phyloP scores from a whole-genome alignment of 2,888 invertebrate species.

The Bursaphelenchus okinawaensis region DNA sequence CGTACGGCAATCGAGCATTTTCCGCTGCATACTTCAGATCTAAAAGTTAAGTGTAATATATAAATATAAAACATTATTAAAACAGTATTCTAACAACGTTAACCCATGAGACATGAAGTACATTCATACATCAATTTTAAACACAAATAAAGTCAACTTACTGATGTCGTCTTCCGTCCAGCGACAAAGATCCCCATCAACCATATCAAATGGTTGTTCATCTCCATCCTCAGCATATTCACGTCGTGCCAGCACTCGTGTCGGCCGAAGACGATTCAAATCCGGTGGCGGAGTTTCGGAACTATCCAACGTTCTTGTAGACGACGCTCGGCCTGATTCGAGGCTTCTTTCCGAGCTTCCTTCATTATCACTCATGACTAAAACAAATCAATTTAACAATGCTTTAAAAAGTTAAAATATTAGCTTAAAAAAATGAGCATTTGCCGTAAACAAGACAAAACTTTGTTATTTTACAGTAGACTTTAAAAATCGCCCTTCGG shows the following conservation, averaged over 20 bases:
- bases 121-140: neutral
- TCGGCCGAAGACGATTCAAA: neutral
- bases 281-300: neutral
- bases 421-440: no score
- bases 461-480: no score
- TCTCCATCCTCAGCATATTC: neutral
- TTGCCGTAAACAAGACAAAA: no score
- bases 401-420: no score
- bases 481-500: no score
- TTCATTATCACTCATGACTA: neutral
- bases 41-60: slow-evolving; percentile 17
- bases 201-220: slow-evolving; percentile 7
- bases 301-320: neutral
- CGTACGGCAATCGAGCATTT: slow-evolving; percentile 39
- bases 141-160: slow-evolving; percentile 12
- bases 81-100: no score
- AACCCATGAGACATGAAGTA: neutral
- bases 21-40: slow-evolving; percentile 41
- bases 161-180: slow-evolving; percentile 48
- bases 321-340: neutral
- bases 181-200: slow-evolving; percentile 25
- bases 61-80: neutral
- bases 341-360: neutral
- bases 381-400: no score
- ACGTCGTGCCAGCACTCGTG: neutral